Percentiles rank a stretch among this genome's conserved stretches.
Evolutionary conservation across 2,797 vertebrate genomes (phyloP).

Genomic region (Argya squamiceps): DNA sequence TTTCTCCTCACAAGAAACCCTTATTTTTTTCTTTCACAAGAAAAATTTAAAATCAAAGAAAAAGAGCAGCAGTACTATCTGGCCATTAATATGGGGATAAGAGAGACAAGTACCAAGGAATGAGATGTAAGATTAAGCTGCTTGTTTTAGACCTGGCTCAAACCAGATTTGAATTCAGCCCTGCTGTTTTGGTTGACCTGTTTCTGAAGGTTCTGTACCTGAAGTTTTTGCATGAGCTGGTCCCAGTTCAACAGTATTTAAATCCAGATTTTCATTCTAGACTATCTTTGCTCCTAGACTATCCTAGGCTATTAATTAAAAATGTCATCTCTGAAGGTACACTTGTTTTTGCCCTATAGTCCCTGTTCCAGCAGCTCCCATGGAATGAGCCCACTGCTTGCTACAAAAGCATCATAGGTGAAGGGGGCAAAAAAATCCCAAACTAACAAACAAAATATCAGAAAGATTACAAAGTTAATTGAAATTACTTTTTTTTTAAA

Average conservation of each 20-base stretch:
- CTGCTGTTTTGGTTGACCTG: not conserved
- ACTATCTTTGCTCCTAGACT: not conserved
- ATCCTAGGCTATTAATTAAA: not conserved
- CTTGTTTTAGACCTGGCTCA: not conserved
- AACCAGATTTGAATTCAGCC: not conserved
- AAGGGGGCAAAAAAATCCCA: rapidly evolving
- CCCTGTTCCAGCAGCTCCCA: not conserved
- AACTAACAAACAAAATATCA: not conserved
- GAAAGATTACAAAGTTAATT: not conserved
- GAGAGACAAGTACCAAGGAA: not conserved
- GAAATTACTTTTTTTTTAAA: not conserved
- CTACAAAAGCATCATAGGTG: not conserved
- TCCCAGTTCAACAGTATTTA: not conserved
- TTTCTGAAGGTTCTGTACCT: not conserved
- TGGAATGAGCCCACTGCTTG: not conserved
- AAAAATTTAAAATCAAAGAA: not conserved
- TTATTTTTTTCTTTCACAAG: not conserved
- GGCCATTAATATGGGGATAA: not conserved
- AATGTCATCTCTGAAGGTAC: not conserved
- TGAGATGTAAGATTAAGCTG: not conserved
- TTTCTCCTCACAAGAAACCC: not conserved
- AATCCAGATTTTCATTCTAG: not conserved
- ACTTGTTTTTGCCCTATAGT: not conserved
- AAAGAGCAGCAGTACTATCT: not conserved
- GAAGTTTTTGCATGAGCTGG: not conserved